These are phyloP conservation scores for Xerus rutilus DNA, from an alignment of 2,797 vertebrate species.

Conservation along the genomic window DNA sequence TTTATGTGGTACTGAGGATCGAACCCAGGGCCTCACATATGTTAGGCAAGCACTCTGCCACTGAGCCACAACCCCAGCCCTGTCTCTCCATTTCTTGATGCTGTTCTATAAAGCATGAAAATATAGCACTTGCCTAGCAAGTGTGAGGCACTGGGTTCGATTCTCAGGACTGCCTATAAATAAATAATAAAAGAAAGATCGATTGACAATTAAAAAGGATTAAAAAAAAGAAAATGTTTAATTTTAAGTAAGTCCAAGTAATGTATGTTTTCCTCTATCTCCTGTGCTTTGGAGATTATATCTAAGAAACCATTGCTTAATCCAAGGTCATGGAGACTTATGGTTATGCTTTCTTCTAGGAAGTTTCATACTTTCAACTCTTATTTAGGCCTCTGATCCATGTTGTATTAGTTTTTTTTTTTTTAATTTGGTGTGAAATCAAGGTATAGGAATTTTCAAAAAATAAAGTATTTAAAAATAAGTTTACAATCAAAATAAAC, in stretches of 20 bases:
- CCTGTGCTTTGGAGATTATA: neutral
- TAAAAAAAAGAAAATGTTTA: neutral
- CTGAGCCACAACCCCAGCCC: too few species aligned
- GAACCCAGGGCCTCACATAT: too few species aligned
- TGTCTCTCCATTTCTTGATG: neutral
- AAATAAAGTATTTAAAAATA: conserved; percentile 49
- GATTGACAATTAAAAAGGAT: too few species aligned
- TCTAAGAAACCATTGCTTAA: conserved; percentile 1
- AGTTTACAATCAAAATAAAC: neutral
- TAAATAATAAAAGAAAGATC: too few species aligned
- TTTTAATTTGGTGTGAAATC: neutral
- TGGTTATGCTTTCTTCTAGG: neutral
- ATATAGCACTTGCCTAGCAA: too few species aligned
- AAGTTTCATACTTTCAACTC: neutral
- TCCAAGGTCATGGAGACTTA: neutral
- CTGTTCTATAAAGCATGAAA: neutral
- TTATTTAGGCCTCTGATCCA: neutral
- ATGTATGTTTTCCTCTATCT: conserved; percentile 24
- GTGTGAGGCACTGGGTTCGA: too few species aligned
- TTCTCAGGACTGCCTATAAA: too few species aligned
- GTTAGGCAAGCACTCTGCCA: too few species aligned
- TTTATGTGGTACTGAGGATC: too few species aligned
- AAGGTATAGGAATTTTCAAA: neutral
- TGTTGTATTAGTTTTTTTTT: neutral
- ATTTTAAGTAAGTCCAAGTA: conserved; percentile 30